phyloP scores from a whole-genome alignment of 1,140 invertebrate genomes.

The Diuraphis noxia region DNA sequence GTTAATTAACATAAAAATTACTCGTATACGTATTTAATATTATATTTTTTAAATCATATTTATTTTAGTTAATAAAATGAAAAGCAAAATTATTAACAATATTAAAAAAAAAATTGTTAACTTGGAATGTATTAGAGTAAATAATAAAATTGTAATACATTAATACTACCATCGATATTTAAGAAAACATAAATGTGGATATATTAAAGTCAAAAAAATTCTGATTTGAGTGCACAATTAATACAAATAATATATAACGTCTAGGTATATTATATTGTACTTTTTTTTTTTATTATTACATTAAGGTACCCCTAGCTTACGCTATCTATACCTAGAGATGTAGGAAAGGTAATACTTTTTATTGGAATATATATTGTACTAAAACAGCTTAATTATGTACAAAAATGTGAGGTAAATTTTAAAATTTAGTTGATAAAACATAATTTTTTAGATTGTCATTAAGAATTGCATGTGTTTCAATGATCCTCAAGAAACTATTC shows the following conservation, averaged over 20 bases:
- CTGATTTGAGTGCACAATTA: background rate
- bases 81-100: background rate
- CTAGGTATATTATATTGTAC: background rate
- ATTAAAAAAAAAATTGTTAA: background rate
- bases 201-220: background rate
- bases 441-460: background rate
- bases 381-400: background rate
- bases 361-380: no score
- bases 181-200: background rate
- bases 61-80: background rate
- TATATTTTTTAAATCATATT: background rate
- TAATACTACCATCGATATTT: background rate
- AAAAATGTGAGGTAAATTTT: background rate
- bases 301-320: no score
- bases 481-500: slow-evolving; percentile 23
- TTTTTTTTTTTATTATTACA: no score
- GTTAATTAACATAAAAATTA: background rate
- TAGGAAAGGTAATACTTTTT: no score
- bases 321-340: no score
- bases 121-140: no score
- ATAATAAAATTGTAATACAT: background rate
- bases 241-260: background rate
- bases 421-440: background rate
- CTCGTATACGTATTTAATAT: background rate
- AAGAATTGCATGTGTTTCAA: slow-evolving; percentile 11